phyloP scores from a whole-genome alignment of 2,113 vertebrate species.

The Acanthisitta chloris region DNA sequence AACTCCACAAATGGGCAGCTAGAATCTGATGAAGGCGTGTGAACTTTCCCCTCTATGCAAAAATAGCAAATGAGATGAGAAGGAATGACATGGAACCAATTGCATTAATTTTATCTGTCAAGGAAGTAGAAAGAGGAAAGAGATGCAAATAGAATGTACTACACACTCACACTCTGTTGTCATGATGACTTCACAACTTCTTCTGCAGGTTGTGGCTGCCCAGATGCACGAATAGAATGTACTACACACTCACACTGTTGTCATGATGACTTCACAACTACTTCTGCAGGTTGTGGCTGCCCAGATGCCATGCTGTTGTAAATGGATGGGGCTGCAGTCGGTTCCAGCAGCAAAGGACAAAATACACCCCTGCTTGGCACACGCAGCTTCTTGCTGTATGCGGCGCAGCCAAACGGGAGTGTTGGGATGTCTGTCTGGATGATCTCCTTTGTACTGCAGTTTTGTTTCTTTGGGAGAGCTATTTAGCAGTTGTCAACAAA shows the following conservation, averaged over 20 bases:
- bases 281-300: neutral
- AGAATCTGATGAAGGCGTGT: neutral
- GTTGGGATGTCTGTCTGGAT: neutral
- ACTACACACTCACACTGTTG: neutral
- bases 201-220: neutral
- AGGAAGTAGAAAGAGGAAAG: neutral
- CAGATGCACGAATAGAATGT: fast-evolving
- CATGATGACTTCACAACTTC: neutral
- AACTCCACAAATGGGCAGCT: neutral
- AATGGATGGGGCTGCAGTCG: neutral
- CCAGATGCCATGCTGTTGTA: neutral
- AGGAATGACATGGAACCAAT: neutral
- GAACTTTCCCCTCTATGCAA: neutral
- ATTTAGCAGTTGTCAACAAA: neutral
- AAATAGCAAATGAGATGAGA: neutral
- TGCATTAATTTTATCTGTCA: neutral
- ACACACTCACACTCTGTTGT: neutral
- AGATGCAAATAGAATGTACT: neutral
- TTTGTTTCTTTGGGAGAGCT: neutral
- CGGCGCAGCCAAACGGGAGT: neutral
- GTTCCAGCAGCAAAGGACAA: neutral
- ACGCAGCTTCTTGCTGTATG: neutral
- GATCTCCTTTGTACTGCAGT: neutral
- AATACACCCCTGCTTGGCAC: neutral
- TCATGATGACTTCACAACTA: neutral